Percentiles rank a stretch among this genome's conserved stretches.
phyloP scores from a whole-genome alignment of 2,113 vertebrate genomes.

The Cariama cristata region DNA sequence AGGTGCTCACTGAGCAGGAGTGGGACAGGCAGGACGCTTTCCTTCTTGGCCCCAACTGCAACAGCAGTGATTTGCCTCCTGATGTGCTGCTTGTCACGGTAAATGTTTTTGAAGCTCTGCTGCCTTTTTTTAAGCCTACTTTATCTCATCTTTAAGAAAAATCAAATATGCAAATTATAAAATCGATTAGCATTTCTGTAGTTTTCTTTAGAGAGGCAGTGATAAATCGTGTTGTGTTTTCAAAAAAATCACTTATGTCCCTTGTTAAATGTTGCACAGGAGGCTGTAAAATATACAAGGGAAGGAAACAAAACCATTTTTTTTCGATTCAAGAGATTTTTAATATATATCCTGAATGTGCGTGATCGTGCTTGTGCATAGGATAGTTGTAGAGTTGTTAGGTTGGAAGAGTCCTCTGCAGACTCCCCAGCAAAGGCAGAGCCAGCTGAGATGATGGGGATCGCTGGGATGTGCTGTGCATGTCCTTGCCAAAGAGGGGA shows the following conservation, averaged over 20 bases:
- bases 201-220: constrained; percentile 15
- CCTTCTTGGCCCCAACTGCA: background rate
- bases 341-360: background rate
- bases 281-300: background rate
- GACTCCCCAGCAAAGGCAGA: background rate
- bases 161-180: constrained; percentile 50
- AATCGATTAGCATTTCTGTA: constrained; percentile 53
- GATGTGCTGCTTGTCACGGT: background rate
- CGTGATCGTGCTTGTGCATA: background rate
- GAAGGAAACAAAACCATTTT: background rate
- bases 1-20: fast-evolving
- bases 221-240: background rate
- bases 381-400: background rate
- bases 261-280: background rate
- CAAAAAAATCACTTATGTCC: background rate
- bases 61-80: background rate
- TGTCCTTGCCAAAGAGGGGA: background rate
- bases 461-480: background rate
- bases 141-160: constrained; percentile 39
- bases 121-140: background rate
- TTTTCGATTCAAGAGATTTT: background rate
- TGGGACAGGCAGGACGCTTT: background rate
- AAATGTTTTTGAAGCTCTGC: constrained; percentile 22
- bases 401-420: background rate
- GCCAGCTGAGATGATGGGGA: background rate